Base-by-base conservation (phyloP, 2,797 vertebrate species). In the Pipistrellus kuhlii region DNA sequence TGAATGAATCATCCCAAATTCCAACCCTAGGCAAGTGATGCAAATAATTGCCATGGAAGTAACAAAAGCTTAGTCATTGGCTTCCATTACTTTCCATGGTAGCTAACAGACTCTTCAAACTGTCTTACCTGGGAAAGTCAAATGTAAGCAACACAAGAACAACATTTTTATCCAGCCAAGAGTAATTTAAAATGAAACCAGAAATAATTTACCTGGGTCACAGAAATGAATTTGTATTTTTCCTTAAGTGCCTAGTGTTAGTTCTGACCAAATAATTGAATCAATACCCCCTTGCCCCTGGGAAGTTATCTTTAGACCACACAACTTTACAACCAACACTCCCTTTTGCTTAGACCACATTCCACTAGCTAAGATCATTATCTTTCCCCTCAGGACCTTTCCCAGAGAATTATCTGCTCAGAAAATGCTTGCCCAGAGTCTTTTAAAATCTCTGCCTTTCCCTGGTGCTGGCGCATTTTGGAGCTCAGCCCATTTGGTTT, bases 121-220 rank as follows among this genome's bases (percentile, higher is more conserved):
- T 90, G 62, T 92, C 59, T 95, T 84, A 82, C 62, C 90, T 77
- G 89, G 91, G 75, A 90, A 92, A 91, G 73, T 87, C 57, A 95
- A 88, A 85, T 96, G 64, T 25, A 48, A 75, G 78, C 66, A 92
- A 88, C 68, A 25, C 5, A 38, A 96, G 77, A 96, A 0, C 83
- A 94, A 78, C 91, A 95, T 90, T 69, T 92, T 94, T 91, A 96
- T 73, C 73, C 77, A 93, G 88, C 90, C 78, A 94, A 35, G 59
- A 93, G 66, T 92, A 92, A 91, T 87, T 83, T 73, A 55, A 55
- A 55, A 55, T 62, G 59, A 91, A 96, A 27, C 92, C 68, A 96
- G 77, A 93, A 97, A 96, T 95, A 25, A 25, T 92, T 96, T 88
- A 88, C 69, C 93, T 96, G 86, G 96, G 92, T 83, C 90, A 96